A percentile compares a stretch with the other conserved stretches of the same genome.
These are phyloP conservation scores for Brachyhypopomus gauderio DNA, from an alignment of 2,113 vertebrate genomes.

Conservation along the genomic window DNA sequence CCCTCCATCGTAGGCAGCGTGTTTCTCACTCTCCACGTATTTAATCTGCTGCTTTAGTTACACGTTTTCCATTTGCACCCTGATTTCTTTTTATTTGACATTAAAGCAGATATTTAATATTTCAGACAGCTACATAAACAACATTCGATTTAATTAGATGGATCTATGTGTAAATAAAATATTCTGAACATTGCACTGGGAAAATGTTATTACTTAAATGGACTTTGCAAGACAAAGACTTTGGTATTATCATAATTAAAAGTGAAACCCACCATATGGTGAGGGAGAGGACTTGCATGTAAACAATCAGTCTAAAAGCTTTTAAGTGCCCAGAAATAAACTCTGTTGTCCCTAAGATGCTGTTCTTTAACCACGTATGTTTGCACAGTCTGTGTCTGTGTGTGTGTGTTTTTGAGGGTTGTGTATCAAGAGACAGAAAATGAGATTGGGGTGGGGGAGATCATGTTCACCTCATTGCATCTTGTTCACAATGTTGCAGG, in stretches of 20 bases:
- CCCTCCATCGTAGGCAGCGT: no score
- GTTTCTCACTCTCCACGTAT: neutral
- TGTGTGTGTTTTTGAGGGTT: neutral
- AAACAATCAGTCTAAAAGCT: constrained; percentile 79
- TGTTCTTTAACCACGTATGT: constrained; percentile 65
- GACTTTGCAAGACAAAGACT: constrained; percentile 76
- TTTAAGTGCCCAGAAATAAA: constrained; percentile 63
- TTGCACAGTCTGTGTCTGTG: constrained; percentile 41
- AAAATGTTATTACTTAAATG: constrained; percentile 79
- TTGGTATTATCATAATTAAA: constrained; percentile 80
- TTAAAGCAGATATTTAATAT: constrained; percentile 45
- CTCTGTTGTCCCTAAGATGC: constrained; percentile 53
- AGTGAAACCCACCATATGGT: constrained; percentile 74
- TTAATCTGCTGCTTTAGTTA: neutral
- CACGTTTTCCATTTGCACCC: neutral
- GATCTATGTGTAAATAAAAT: constrained; percentile 46
- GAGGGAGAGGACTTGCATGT: constrained; percentile 66
- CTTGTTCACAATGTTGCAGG: neutral
- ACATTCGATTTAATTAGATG: constrained; percentile 60
- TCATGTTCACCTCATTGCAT: neutral
- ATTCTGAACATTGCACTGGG: constrained; percentile 51
- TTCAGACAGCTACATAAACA: constrained; percentile 56
- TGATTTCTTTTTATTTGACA: neutral
- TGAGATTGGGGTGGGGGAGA: neutral
- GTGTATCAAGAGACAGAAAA: neutral